Conservation (phyloP, 2,113 vertebrate genomes). For the Hystrix brachyura region DNA sequence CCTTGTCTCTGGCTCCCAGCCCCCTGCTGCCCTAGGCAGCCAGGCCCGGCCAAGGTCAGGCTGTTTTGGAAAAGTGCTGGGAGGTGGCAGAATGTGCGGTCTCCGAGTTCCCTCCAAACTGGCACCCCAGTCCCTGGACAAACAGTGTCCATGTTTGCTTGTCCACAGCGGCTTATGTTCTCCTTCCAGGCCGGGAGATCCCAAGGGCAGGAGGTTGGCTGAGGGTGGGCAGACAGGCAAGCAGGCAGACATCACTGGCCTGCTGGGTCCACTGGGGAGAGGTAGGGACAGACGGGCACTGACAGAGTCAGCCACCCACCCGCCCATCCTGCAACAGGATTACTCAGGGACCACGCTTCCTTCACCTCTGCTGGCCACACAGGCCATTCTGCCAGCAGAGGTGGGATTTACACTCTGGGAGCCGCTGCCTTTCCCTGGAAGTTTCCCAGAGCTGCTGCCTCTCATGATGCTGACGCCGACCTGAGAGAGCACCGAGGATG, state of each 20-base stretch:
- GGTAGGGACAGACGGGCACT: background rate
- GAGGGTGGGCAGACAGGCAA: background rate
- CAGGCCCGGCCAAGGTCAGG: background rate
- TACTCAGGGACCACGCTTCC: background rate
- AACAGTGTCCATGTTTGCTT: slow-evolving; percentile 70
- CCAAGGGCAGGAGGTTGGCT: background rate
- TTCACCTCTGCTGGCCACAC: slow-evolving; percentile 9
- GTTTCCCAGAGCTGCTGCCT: background rate
- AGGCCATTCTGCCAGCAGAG: background rate
- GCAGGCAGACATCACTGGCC: background rate
- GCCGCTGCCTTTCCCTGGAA: background rate
- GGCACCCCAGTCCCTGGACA: slow-evolving; percentile 68
- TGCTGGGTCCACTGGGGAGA: background rate
- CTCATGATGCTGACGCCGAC: background rate
- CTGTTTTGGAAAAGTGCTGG: slow-evolving; percentile 79
- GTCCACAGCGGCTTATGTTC: slow-evolving; percentile 63
- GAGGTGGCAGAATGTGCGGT: slow-evolving; percentile 72
- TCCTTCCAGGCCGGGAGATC: slow-evolving; percentile 66
- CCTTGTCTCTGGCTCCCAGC: slow-evolving; percentile 53
- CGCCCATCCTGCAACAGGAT: background rate
- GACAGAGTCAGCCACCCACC: background rate
- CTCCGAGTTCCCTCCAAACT: slow-evolving; percentile 70
- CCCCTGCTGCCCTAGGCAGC: background rate
- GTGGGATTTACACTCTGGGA: slow-evolving; percentile 10
- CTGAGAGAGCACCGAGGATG: background rate